Conservation (phyloP, 2,888 invertebrate species). For the Punctoribates punctum region DNA sequence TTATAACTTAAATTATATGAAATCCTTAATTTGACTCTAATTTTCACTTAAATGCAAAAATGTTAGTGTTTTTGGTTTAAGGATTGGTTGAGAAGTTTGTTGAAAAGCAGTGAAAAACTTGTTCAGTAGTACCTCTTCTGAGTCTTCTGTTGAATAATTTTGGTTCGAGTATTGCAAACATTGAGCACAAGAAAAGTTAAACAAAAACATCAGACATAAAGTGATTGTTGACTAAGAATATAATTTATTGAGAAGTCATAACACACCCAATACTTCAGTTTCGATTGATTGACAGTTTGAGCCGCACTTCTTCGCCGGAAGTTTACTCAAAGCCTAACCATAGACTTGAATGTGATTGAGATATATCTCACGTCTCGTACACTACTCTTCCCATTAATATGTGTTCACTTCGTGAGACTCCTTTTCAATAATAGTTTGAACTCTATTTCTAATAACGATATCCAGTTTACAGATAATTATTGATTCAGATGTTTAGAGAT, state of each 20-base stretch:
- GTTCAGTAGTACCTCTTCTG: background rate
- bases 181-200: background rate
- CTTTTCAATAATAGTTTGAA: background rate
- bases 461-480: background rate
- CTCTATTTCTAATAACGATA: background rate
- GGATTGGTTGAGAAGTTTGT: background rate
- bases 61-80: background rate
- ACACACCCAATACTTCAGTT: conserved; percentile 17
- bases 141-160: background rate
- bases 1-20: conserved; percentile 5
- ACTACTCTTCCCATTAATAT: background rate
- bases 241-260: conserved; percentile 1
- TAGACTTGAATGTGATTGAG: conserved; percentile 13
- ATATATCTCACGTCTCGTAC: background rate
- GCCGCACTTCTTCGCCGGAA: conserved; percentile 31
- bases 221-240: background rate
- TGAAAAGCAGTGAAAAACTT: background rate
- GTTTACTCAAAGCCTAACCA: background rate
- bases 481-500: background rate
- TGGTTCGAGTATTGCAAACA: background rate
- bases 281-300: conserved; percentile 32
- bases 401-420: conserved; percentile 22
- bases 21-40: conserved; percentile 20
- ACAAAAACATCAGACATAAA: conserved; percentile 5
- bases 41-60: conserved; percentile 4